A percentile compares a stretch with the other conserved stretches of the same genome.
Evolutionary conservation across 2,113 vertebrate species (phyloP).

Genomic region (Mesocricetus auratus): DNA sequence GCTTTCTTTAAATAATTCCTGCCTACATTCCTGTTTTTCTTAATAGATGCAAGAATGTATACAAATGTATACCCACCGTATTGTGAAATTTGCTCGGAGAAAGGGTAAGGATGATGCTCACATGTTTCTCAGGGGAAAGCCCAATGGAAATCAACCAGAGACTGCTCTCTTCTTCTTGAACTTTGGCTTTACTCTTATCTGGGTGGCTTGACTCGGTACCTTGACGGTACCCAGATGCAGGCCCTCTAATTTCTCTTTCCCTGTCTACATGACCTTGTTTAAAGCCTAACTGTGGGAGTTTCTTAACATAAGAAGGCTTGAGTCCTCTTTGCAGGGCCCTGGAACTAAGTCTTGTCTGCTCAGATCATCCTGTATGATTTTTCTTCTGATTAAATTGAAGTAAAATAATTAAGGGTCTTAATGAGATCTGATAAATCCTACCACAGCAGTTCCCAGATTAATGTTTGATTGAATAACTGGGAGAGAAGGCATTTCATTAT

Average conservation of each 20-base stretch:
- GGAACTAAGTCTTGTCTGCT: background rate
- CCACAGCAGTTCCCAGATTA: background rate
- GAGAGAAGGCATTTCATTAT: background rate
- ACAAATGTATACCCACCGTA: background rate
- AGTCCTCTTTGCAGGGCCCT: background rate
- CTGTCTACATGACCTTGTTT: background rate
- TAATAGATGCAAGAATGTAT: background rate
- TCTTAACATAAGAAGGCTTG: background rate
- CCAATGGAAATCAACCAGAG: background rate
- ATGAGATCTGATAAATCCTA: background rate
- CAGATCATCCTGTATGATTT: background rate
- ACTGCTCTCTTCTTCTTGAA: background rate
- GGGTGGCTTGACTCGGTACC: no score
- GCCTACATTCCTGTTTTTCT: background rate
- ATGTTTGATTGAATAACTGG: background rate
- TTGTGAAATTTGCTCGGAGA: background rate
- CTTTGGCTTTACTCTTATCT: background rate
- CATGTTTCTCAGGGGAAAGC: no score
- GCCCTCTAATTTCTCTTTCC: background rate
- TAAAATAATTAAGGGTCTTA: background rate
- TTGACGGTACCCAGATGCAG: background rate
- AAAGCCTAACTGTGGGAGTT: background rate
- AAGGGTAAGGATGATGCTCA: background rate
- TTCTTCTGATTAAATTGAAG: conserved; percentile 26
- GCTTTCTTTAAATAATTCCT: background rate